Evolutionary conservation across 2,113 vertebrate species (phyloP), one percentile per base, ranked within the genome.

Genomic region (Leucopsar rothschildi): DNA sequence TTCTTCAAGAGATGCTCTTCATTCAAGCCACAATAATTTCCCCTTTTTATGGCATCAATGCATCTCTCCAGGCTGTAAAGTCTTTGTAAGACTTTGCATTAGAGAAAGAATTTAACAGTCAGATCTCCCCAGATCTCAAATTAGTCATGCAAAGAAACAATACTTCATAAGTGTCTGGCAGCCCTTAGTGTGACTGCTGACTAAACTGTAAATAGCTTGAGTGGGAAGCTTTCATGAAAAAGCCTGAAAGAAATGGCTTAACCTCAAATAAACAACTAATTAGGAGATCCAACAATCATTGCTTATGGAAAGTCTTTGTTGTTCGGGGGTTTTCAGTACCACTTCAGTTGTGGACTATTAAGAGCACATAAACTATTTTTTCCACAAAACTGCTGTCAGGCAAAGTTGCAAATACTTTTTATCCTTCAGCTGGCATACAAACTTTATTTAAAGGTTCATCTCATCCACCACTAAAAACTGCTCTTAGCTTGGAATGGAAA

Each of bases 191-290:
- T 86, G 63, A 85, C 80, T 61, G 76, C 45, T 88, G 61, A 90
- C 37, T 82, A 90, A 89, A 90, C 65, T 86, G 63, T 68, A 94
- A 93, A 92, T 73, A 90, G 75, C 49, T 93, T 88, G 86, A 88
- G 63, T 69, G 37, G 80, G 76, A 82, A 95, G 71, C 47, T 92
- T 64, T 88, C 73, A 76, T 24, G 25, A 61, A 90, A 93, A 90
- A 59, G 31, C n/a, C 60, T 86, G 57, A 91, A 95, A 94, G 53
- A 71, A 85, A 90, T 37, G 68, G 55, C 59, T 90, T 88, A 90
- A 56, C 63, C 75, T 82, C 76, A 88, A 80, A 88, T 18, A 66
- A 52, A 85, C 55, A 86, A 75, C n/a, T 92, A 82, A 85, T 87
- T 76, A 93, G 49, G 49, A 90, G 79, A 91, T 71, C 63, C 25